A percentile compares a stretch with the other conserved stretches of the same genome.
These are phyloP conservation scores for Onychorhynchus coronatus DNA, from an alignment of 2,113 vertebrate species.

Conservation along the genomic window DNA sequence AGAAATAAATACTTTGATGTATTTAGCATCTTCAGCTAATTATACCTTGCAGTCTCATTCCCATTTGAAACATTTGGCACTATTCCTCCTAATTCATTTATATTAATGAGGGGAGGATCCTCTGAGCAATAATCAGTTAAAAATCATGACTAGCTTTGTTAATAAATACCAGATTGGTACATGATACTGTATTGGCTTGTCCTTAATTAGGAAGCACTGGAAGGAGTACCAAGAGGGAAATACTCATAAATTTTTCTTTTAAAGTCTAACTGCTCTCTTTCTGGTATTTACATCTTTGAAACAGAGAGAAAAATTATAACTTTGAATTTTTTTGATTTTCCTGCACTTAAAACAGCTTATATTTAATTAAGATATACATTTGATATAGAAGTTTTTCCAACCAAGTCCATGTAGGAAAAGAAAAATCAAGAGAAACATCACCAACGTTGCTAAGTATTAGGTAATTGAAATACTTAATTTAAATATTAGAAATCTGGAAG, in stretches of 20 bases:
- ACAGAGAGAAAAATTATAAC: conserved; percentile 28
- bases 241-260: conserved; percentile 58
- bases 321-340: conserved; percentile 21
- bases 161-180: conserved; percentile 70
- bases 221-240: conserved; percentile 60
- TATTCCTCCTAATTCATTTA: conserved; percentile 68
- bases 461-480: conserved; percentile 52
- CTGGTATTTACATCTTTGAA: conserved; percentile 66
- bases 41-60: conserved; percentile 62
- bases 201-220: conserved; percentile 62
- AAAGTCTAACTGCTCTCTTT: conserved; percentile 57
- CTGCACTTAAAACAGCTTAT: conserved; percentile 42
- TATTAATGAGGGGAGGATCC: conserved; percentile 71
- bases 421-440: conserved; percentile 32
- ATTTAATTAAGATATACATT: conserved; percentile 60
- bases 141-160: conserved; percentile 69
- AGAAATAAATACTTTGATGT: conserved; percentile 64
- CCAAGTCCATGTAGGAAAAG: neutral
- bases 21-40: conserved; percentile 67
- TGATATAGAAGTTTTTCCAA: conserved; percentile 15
- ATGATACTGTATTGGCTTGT: conserved; percentile 55
- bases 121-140: conserved; percentile 69
- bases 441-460: neutral
- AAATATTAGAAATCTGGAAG: conserved; percentile 31
- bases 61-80: conserved; percentile 66